Evolutionary conservation across 2,113 vertebrate species (phyloP), one percentile per base, ranked within the genome.

Genomic region (Cercopithecus mona): DNA sequence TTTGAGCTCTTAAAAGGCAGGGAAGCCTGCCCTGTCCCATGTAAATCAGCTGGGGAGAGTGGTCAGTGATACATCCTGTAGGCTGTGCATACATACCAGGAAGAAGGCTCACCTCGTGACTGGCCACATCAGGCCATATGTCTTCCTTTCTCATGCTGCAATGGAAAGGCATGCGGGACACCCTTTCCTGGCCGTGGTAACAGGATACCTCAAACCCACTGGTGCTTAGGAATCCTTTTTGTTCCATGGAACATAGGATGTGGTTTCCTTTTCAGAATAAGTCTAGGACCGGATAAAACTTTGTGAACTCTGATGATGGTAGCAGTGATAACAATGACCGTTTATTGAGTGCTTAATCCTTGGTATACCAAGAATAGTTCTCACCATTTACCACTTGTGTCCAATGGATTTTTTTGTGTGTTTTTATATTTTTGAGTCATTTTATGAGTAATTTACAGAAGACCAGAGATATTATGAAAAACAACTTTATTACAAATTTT

Each of bases 241-340:
- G 32, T 91, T 92, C 22, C 32, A 7, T 81, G 59, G 84, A 97
- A 64, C 64, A 68, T 18, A 90, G 64, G 76, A 84, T 73, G 70
- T 93, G 61, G 84, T 96, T 94, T 95, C 55, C 50, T 70, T 95
- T n/a, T 93, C 76, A 81, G 52, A 95, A 55, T 73, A 96, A 94
- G 43, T 79, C 59, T 79, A 88, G 70, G 50, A 52, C 22, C 66
- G 88, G 43, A 59, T 38, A 43, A 59, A 83, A 38, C 59, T 81
- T 25, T 73, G 10, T 90, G 22, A 13, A 68, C 10, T 17, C 55
- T 82, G 12, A n/a, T 50, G 16, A 48, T 66, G 23, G 30, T 84
- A 45, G 45, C 30, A 17, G 20, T 66, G 25, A 75, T 55, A 48
- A 80, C 48, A 82, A 64, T 12, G 64, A 72, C 14, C 80, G 57